Evolutionary conservation across 2,113 vertebrate species (phyloP), one percentile per base, ranked within the genome.

Genomic region (Gallinago jamesoni): DNA sequence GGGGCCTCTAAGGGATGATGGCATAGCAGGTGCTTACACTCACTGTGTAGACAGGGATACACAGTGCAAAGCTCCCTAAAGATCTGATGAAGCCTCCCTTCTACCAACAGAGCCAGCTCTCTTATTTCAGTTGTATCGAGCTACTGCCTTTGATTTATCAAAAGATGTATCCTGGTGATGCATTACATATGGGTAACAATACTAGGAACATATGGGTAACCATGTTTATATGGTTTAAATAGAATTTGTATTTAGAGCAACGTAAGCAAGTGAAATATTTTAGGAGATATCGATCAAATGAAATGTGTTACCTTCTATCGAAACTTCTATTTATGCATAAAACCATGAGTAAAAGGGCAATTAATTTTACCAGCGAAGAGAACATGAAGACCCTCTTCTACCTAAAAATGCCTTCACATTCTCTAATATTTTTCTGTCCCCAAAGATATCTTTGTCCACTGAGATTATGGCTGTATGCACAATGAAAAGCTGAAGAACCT

Each of bases 21-120:
- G 8, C 28, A 33, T 23, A 62, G 57, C 20, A 62, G 35, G 10
- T 73, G 21, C 20, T 56, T 53, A 37, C 4, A 35, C 5, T 48
- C 7, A 0, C 20, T 0, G 0, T 60, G 60, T 31, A 56, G 70
- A 39, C 2, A 3, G 15, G 19, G 28, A 60, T 66, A 68, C 24
- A n/a, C 4, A 57, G 12, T 31, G 17, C 7, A 74, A 57, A 70
- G 33, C 12, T 75, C 24, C 21, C 39, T 69, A 57, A 76, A 31
- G 23, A 39, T 15, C 35, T 76, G 41, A 23, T 64, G 39, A 72
- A 72, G 13, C 37, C 43, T 83, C 13, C 13, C 74, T 24, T 74
- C 78, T 30, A 64, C 28, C 30, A 84, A 24, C 9, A 78, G 17
- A 78, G 21, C 12, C 39, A 64, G 5, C 3, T 62, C 28, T 72